Conservation (phyloP, 1,140 invertebrate species). For the Agrypnia vestita region DNA sequence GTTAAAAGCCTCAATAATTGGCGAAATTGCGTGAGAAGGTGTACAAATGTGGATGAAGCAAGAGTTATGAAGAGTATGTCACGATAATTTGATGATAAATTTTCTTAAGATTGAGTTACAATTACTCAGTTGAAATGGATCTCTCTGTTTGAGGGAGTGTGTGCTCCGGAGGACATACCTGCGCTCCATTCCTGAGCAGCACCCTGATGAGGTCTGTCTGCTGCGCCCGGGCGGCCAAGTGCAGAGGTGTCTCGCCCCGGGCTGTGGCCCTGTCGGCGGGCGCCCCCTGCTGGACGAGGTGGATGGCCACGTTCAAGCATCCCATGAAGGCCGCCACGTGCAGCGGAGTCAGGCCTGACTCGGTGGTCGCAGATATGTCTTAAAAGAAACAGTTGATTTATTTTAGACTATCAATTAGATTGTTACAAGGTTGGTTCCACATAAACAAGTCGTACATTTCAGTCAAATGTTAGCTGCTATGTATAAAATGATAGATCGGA, state of each 20-base stretch:
- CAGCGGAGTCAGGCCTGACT: conserved; percentile 92
- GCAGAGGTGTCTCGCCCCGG: conserved; percentile 96
- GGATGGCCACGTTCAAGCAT: conserved; percentile 99
- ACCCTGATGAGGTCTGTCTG: conserved; percentile 97
- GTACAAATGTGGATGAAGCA: too few species aligned
- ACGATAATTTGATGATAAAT: too few species aligned
- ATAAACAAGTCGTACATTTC: too few species aligned
- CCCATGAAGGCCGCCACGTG: conserved; percentile 99
- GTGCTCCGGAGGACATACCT: conserved; percentile 60
- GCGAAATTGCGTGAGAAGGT: too few species aligned
- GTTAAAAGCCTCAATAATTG: too few species aligned
- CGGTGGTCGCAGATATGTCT: conserved; percentile 80
- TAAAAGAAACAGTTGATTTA: conserved; percentile 23
- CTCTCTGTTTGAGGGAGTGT: neutral
- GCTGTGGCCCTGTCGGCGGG: conserved; percentile 95
- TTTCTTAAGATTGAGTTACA: too few species aligned
- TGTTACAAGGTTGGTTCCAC: too few species aligned
- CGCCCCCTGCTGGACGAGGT: conserved; percentile 94
- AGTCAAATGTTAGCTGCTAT: too few species aligned
- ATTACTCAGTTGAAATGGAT: too few species aligned
- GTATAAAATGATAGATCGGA: too few species aligned
- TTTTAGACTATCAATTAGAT: too few species aligned
- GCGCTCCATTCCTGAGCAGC: conserved; percentile 93
- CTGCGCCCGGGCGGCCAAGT: conserved; percentile 97
- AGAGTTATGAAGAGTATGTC: too few species aligned